phyloP scores from a whole-genome alignment of 2,888 invertebrate species.

The Mesochorus sp. region DNA sequence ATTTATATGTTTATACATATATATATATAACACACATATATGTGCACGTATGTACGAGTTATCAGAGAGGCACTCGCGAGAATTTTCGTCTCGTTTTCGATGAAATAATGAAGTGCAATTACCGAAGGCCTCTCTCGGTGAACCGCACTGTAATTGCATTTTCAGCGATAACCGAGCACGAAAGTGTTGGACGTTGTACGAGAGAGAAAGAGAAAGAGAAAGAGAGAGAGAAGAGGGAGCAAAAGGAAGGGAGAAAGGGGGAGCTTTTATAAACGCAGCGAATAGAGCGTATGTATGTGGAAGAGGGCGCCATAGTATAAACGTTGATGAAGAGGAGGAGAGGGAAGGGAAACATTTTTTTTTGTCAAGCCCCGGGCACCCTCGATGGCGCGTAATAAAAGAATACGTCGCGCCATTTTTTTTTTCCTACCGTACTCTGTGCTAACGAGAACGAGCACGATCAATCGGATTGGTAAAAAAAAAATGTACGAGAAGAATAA shows the following conservation, averaged over 20 bases:
- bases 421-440: background rate
- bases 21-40: background rate
- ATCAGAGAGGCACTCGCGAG: background rate
- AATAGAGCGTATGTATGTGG: too few relatives aligned
- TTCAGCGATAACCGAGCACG: slow-evolving; percentile 43
- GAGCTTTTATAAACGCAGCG: too few relatives aligned
- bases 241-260: background rate
- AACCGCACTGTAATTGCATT: slow-evolving; percentile 53
- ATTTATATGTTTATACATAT: background rate
- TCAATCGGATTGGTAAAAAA: background rate
- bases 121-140: slow-evolving; percentile 44
- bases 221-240: background rate
- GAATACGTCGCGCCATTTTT: background rate
- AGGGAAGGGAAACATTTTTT: too few relatives aligned
- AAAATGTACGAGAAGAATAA: background rate
- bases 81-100: slow-evolving; percentile 50
- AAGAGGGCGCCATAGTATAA: too few relatives aligned
- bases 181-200: slow-evolving; percentile 17
- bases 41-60: background rate
- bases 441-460: background rate
- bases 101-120: slow-evolving; percentile 58
- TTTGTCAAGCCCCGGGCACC: too few relatives aligned
- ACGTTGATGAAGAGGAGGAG: too few relatives aligned
- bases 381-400: too few relatives aligned
- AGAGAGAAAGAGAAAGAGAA: background rate